These are phyloP conservation scores for Stenchaetothrips biformis DNA, from an alignment of 2,888 invertebrate genomes.

Conservation along the genomic window DNA sequence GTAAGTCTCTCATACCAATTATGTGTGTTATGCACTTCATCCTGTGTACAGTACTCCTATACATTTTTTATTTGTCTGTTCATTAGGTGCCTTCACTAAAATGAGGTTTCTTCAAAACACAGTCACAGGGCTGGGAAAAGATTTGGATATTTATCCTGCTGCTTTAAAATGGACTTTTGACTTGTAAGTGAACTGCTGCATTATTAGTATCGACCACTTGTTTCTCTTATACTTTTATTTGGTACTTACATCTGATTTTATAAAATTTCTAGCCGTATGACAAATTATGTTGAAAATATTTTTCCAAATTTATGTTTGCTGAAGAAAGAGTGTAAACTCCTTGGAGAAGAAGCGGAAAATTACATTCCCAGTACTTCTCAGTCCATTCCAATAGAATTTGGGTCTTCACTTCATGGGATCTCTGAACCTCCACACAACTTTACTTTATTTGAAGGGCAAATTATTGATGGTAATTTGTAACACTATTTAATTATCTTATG, in stretches of 20 bases:
- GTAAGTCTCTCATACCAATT: not conserved
- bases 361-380: not conserved
- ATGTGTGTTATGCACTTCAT: too few species aligned
- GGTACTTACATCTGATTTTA: conserved; percentile 28
- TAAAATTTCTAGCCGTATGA: conserved; percentile 38
- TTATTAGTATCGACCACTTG: too few species aligned
- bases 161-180: conserved; percentile 43
- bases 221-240: too few species aligned
- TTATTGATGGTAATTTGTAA: conserved; percentile 41
- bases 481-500: conserved; percentile 14
- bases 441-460: conserved; percentile 48
- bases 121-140: not conserved
- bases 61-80: not conserved
- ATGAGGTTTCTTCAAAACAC: conserved; percentile 5
- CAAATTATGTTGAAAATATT: conserved; percentile 44
- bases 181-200: conserved; percentile 40
- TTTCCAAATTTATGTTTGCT: conserved; percentile 46
- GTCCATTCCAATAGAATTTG: conserved; percentile 35
- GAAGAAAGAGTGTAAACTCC: conserved; percentile 30
- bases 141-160: conserved; percentile 33
- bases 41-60: not conserved
- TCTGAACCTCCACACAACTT: conserved; percentile 42
- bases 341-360: not conserved
- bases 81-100: not conserved
- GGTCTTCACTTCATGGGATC: conserved; percentile 40